Evolutionary conservation across 2,797 vertebrate genomes (phyloP), one percentile per base, ranked within the genome.

Genomic region (Labeo calbasu): DNA sequence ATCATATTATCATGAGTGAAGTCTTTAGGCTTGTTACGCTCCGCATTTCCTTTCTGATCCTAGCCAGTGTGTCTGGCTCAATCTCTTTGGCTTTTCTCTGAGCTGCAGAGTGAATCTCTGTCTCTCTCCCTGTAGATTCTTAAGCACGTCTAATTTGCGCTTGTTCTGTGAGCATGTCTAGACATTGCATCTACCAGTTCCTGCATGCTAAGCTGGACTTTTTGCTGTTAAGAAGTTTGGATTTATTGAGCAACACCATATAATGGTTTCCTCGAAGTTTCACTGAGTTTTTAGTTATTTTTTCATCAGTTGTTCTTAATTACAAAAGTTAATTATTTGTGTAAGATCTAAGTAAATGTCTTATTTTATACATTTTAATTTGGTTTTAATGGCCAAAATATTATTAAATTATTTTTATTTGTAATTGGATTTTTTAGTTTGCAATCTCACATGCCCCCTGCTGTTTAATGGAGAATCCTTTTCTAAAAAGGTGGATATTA

Each of bases 201-300:
- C 61, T 77, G 81, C 81, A 68, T 65, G 71, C 71, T 75, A 46
- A 76, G n/a, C 25, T 53, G 14, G 13, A 55, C n/a, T 19, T 15
- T n/a, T 28, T 32, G 59, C 40, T 25, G 32, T 46, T 28, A 23
- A 48, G 40, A 48, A 28, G 21, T 57, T 70, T 43, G 3, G 14
- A 28, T 80, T 55, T 69, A 43, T 57, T 81, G 40, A 28, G 76
- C 76, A 71, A 59, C 51, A 48, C 36, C 36, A 48, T 17, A 25
- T 43, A 46, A 70, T 2, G 4, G 4, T 43, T 80, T 43, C 14
- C 65, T 73, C 4, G 19, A 53, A 19, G 48, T 51, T 73, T 25
- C 15, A 9, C 48, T 36, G 36, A 55, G 3, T 40, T n/a, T 55
- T 55, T 4, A 53, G 32, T 17, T 4, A 4, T 19, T 8, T 36